These are phyloP conservation scores for Pitta sordida DNA, from an alignment of 2,113 vertebrate species.

Conservation along the genomic window DNA sequence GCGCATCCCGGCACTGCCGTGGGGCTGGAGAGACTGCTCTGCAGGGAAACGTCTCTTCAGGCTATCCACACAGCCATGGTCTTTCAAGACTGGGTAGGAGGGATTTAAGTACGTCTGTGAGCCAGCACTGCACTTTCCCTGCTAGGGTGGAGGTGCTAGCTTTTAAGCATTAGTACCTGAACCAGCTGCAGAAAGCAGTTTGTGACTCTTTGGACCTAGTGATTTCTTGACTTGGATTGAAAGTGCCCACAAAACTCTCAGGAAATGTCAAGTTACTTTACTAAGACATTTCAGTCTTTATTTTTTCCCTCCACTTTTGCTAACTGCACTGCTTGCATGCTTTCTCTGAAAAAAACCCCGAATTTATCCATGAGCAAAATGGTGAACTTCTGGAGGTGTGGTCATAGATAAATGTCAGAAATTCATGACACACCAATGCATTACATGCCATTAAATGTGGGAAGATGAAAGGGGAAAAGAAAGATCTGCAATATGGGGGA, in stretches of 20 bases:
- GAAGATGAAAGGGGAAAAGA: background rate
- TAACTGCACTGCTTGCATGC: background rate
- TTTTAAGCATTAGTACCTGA: background rate
- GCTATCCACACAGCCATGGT: background rate
- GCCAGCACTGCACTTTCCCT: rapidly evolving
- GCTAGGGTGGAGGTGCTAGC: rapidly evolving
- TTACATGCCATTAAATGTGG: background rate
- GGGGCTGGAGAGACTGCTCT: rapidly evolving
- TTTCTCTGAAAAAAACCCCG: background rate
- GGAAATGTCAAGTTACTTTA: background rate
- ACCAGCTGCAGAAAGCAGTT: background rate
- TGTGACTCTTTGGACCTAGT: too few relatives aligned
- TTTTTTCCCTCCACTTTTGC: rapidly evolving
- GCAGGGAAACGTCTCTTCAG: background rate
- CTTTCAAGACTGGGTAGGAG: rapidly evolving
- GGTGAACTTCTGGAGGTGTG: background rate
- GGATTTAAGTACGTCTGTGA: background rate
- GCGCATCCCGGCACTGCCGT: background rate
- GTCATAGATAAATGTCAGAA: background rate
- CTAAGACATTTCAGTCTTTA: background rate
- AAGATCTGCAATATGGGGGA: rapidly evolving
- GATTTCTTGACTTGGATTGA: background rate
- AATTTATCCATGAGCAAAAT: background rate
- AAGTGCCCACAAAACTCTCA: background rate
- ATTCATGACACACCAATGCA: background rate